Conservation (phyloP, 2,113 vertebrate genomes). For the Thalassoma bifasciatum region DNA sequence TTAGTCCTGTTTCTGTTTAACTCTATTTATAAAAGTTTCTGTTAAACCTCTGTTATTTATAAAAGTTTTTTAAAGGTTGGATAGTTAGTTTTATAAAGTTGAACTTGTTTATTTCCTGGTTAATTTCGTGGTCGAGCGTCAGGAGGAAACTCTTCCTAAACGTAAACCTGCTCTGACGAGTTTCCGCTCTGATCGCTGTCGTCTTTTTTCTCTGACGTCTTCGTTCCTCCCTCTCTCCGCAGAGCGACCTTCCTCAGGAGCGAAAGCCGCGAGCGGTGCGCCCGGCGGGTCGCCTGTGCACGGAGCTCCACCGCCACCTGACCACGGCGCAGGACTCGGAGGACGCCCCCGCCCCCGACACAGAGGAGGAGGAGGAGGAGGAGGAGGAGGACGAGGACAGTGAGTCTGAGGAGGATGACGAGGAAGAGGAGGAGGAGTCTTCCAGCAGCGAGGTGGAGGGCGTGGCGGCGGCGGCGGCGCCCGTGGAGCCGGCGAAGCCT, state of each 20-base stretch:
- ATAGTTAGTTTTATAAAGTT: no score
- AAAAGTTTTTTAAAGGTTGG: no score
- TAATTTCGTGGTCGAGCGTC: no score
- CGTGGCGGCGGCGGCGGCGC: neutral
- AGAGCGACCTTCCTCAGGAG: conserved; percentile 86
- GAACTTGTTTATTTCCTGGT: no score
- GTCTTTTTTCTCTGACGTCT: no score
- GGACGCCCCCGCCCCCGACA: conserved; percentile 64
- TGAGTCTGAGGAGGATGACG: conserved; percentile 81
- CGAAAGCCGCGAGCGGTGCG: conserved; percentile 81
- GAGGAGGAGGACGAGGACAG: conserved; percentile 77
- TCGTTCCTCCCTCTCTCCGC: conserved; percentile 24
- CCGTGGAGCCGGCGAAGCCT: conserved; percentile 38
- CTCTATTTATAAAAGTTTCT: no score
- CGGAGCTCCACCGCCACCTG: conserved; percentile 95
- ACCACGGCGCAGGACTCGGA: conserved; percentile 82
- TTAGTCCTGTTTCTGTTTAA: no score
- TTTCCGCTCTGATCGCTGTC: no score
- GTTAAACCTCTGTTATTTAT: no score
- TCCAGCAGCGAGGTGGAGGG: conserved; percentile 81
- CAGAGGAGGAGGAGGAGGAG: conserved; percentile 78
- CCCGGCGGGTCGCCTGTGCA: conserved; percentile 87
- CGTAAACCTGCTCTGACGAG: no score
- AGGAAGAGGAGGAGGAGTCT: conserved; percentile 80
- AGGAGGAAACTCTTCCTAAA: no score